These are phyloP conservation scores for Siniperca knerii DNA, from an alignment of 2,113 vertebrate genomes.

Conservation along the genomic window DNA sequence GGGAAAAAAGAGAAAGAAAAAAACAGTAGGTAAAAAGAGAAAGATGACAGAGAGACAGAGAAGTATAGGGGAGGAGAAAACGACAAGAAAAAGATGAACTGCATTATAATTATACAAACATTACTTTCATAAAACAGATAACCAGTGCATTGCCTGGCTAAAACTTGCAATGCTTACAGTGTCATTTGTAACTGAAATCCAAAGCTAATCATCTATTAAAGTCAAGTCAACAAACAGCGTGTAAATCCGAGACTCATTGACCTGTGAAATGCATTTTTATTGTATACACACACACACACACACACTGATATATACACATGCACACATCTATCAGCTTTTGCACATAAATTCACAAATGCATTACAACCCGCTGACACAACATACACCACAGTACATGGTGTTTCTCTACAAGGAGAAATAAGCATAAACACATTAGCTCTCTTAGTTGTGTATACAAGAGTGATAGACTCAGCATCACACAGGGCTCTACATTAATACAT, in stretches of 20 bases:
- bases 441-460: conserved; percentile 23
- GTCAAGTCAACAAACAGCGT: conserved; percentile 15
- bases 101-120: conserved; percentile 11
- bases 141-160: neutral
- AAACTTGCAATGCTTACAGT: neutral
- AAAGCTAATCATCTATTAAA: conserved; percentile 19
- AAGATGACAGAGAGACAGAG: neutral
- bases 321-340: conserved; percentile 36
- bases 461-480: conserved; percentile 45
- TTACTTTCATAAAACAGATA: neutral
- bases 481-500: conserved; percentile 51
- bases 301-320: conserved; percentile 34
- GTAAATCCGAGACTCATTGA: conserved; percentile 21
- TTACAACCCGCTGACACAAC: conserved; percentile 47
- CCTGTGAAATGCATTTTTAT: conserved; percentile 51
- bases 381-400: conserved; percentile 12
- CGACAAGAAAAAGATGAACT: conserved; percentile 13
- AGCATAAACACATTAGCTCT: conserved; percentile 43
- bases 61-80: neutral
- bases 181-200: conserved; percentile 11
- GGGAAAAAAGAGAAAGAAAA: neutral
- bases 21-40: neutral
- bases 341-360: conserved; percentile 54
- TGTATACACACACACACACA: conserved; percentile 10
- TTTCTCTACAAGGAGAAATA: conserved; percentile 30